phyloP scores from a whole-genome alignment of 2,888 invertebrate species.

The Chymomyza caudatula region DNA sequence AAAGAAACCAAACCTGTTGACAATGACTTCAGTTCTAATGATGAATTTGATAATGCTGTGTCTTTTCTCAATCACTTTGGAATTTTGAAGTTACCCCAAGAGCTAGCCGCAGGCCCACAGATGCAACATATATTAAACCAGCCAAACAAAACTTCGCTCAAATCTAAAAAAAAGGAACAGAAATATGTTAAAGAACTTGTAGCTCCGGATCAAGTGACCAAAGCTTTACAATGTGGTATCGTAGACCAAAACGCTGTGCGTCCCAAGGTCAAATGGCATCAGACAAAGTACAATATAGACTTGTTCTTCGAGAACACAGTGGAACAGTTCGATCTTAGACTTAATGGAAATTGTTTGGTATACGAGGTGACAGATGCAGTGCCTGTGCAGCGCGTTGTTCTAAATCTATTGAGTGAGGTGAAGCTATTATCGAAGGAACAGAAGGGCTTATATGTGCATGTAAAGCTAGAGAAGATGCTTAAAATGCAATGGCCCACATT shows the following conservation, averaged over 20 bases:
- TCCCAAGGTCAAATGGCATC: constrained; percentile 50
- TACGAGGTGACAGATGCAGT: constrained; percentile 25
- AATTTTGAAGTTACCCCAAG: too few species aligned
- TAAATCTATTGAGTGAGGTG: constrained; percentile 45
- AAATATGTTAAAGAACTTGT: neutral
- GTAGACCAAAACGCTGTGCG: constrained; percentile 15
- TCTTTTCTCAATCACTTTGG: too few species aligned
- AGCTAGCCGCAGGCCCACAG: too few species aligned
- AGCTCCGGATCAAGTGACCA: neutral
- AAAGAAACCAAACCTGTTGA: too few species aligned
- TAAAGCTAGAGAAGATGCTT: constrained; percentile 42
- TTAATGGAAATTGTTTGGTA: constrained; percentile 20
- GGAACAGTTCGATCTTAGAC: constrained; percentile 37
- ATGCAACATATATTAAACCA: too few species aligned
- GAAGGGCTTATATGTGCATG: constrained; percentile 37
- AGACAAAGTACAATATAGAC: constrained; percentile 32
- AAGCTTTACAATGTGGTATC: constrained; percentile 7
- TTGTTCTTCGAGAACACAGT: constrained; percentile 44
- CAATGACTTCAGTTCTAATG: too few species aligned
- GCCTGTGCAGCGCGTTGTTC: constrained; percentile 43
- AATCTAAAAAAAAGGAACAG: neutral
- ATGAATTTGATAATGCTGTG: too few species aligned
- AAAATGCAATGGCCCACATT: constrained; percentile 41
- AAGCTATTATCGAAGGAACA: constrained; percentile 34
- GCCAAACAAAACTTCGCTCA: neutral